Percentiles rank a stretch among this genome's conserved stretches.
Evolutionary conservation across 1,140 invertebrate species (phyloP).

Genomic region (Neodiprion fabricii): DNA sequence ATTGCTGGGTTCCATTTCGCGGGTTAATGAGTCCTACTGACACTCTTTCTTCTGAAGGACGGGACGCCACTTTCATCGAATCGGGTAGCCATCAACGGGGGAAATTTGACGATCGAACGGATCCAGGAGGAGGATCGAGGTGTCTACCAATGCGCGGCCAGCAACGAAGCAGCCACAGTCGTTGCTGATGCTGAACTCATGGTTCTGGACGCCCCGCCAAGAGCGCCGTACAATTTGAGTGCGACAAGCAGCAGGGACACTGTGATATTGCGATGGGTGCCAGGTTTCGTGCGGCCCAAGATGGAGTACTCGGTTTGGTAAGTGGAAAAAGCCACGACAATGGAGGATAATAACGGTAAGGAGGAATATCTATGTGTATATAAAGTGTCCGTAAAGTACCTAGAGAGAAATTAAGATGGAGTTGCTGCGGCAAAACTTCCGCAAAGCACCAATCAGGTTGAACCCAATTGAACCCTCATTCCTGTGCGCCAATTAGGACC

Average conservation of each 20-base stretch:
- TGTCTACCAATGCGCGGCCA: constrained; percentile 88
- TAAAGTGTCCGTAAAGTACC: too few species aligned
- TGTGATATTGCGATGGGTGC: constrained; percentile 85
- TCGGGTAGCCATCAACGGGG: constrained; percentile 73
- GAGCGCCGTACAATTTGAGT: constrained; percentile 90
- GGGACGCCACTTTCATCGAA: constrained; percentile 74
- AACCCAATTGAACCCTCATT: too few species aligned
- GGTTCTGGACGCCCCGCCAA: constrained; percentile 85
- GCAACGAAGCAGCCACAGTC: constrained; percentile 91
- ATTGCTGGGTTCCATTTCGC: too few species aligned
- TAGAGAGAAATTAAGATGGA: too few species aligned
- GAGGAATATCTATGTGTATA: too few species aligned
- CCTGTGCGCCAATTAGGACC: too few species aligned
- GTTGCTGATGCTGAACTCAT: constrained; percentile 86
- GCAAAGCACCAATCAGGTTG: too few species aligned
- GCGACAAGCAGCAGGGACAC: constrained; percentile 78
- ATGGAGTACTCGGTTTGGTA: constrained; percentile 89
- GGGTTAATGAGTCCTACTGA: too few species aligned
- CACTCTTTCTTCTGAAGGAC: constrained; percentile 69
- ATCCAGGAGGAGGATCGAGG: constrained; percentile 89
- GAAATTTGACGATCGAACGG: constrained; percentile 86
- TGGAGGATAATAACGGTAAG: not conserved
- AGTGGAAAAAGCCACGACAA: constrained; percentile 10
- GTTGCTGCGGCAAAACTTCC: too few species aligned
- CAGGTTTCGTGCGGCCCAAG: constrained; percentile 82